Base-by-base conservation (phyloP, 1,140 invertebrate species). In the Temnothorax nylanderi region DNA sequence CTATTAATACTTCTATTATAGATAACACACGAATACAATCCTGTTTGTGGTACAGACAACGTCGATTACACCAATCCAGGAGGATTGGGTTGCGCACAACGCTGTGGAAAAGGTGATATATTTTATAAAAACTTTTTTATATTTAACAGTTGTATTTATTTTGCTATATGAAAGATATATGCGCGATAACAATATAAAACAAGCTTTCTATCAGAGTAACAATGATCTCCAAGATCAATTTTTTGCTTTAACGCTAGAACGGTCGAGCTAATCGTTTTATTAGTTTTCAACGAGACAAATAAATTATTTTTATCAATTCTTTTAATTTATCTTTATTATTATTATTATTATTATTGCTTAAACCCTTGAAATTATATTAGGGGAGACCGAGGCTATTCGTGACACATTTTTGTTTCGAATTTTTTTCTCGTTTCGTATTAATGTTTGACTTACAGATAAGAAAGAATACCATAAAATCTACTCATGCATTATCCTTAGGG, bases 1-100 rank as follows among this genome's bases (percentile, higher is more conserved):
- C 6, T 54, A 26, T 26, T 26, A 26, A 26, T 1, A 26, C 26
- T 26, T 26, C 26, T 67, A 74, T 90, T 88, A 86, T 94, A 96
- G 67, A 94, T 95, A 0, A 97, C 97, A 1, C 88, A 94, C 0
- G 96, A 97, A 87, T 97, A 97, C 88, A 96, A 96, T 93, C 97
- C 97, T 44, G 96, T 98, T 5, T 98, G 97, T 91, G 97, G 97
- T 5, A 94, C 96, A 2, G 96, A 98, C 88, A 94, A 94, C 5
- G 93, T 96, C 10, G 96, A 96, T 0, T 98, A 98, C 88, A 88
- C 90, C 1, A 98, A 98, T 93, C 92, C 94, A 21, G 96, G 96
- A 77, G 95, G 92, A 76, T 93, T 97, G 6, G 89, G 94, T 10
- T 97, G 97, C 91, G 96, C 97, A 0, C 91, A 93, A 64, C 69